Percentiles rank a stretch among this genome's conserved stretches.
Conservation (phyloP, 2,113 vertebrate genomes). For the Tringa solitaria region DNA sequence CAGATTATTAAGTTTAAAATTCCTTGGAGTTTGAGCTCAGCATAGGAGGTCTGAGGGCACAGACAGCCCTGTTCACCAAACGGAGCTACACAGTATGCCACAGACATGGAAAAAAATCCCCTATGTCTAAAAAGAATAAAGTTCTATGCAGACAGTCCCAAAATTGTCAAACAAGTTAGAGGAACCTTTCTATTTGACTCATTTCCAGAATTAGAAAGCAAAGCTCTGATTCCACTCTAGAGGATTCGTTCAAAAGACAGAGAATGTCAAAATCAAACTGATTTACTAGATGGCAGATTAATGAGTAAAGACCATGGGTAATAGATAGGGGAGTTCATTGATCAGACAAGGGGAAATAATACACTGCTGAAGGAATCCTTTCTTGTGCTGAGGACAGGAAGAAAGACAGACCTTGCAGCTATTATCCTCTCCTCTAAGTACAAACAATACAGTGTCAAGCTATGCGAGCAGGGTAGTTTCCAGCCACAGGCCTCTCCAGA, state of each 20-base stretch:
- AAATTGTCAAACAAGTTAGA: not conserved
- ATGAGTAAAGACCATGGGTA: not conserved
- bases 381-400: not conserved
- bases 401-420: not conserved
- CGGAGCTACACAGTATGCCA: not conserved
- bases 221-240: not conserved
- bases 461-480: not conserved
- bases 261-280: slow-evolving; percentile 36
- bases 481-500: not conserved
- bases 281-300: not conserved
- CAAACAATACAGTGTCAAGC: not conserved
- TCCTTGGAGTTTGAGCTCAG: not conserved
- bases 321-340: not conserved
- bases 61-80: not conserved
- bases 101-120: not conserved
- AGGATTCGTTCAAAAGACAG: slow-evolving; percentile 27
- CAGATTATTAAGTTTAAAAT: not conserved
- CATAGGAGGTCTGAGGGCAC: not conserved
- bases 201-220: slow-evolving; percentile 17
- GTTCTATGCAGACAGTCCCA: not conserved
- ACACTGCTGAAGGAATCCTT: not conserved
- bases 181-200: not conserved
- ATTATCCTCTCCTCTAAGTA: slow-evolving; percentile 7
- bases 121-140: not conserved
- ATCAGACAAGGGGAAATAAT: not conserved